phyloP scores from a whole-genome alignment of 2,113 vertebrate species.

The Poeciliopsis retropinna region DNA sequence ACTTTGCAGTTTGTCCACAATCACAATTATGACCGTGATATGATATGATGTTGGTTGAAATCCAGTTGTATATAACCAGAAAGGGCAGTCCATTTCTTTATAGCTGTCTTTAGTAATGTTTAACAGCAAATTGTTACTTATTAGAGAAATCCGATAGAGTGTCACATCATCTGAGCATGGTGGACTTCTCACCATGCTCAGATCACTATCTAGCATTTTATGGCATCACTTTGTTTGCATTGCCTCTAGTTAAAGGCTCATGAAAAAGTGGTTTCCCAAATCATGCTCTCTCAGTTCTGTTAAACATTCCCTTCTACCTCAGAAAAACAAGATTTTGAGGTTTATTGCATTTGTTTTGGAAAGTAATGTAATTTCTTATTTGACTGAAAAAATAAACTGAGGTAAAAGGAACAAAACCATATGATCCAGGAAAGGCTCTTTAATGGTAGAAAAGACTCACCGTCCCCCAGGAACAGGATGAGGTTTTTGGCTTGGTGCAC shows the following conservation, averaged over 20 bases:
- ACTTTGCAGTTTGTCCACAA: neutral
- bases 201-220: neutral
- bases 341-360: constrained; percentile 4
- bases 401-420: neutral
- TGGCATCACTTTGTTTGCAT: neutral
- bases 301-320: neutral
- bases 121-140: neutral
- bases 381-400: constrained; percentile 1
- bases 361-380: neutral
- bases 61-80: neutral
- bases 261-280: neutral
- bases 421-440: neutral
- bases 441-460: constrained; percentile 64
- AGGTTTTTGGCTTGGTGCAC: constrained; percentile 75
- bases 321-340: neutral
- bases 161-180: neutral
- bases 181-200: neutral
- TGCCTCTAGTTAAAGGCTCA: neutral
- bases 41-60: neutral
- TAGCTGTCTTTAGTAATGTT: neutral
- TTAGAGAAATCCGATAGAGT: neutral
- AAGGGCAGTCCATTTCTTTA: neutral
- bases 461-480: constrained; percentile 84
- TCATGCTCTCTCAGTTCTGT: neutral
- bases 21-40: neutral